These are phyloP conservation scores for Phyllostomus discolor DNA, from an alignment of 2,113 vertebrate species.

Conservation along the genomic window DNA sequence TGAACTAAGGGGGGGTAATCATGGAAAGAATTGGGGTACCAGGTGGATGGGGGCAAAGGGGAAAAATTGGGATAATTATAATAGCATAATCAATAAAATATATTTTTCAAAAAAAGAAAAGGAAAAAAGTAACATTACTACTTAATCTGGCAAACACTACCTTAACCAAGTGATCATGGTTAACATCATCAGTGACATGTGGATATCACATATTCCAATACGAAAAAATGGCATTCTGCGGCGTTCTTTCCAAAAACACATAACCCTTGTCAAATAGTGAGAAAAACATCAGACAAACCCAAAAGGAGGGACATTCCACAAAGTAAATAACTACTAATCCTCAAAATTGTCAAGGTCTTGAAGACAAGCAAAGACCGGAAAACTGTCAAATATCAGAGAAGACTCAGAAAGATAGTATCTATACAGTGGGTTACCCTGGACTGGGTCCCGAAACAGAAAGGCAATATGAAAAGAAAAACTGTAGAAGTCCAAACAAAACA, in stretches of 20 bases:
- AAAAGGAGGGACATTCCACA: neutral
- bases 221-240: neutral
- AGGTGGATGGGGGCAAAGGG: too few species aligned
- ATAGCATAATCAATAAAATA: too few species aligned
- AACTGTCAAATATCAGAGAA: neutral
- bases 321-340: neutral
- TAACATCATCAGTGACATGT: too few species aligned
- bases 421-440: neutral
- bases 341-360: neutral
- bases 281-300: neutral
- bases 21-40: too few species aligned
- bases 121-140: neutral
- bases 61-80: too few species aligned
- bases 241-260: constrained; percentile 25
- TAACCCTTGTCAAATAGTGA: neutral
- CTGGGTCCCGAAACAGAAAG: neutral
- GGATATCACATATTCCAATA: neutral
- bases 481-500: neutral
- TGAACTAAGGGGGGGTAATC: too few species aligned
- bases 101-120: too few species aligned
- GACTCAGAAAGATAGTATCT: neutral
- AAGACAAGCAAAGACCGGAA: neutral
- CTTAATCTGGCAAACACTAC: neutral
- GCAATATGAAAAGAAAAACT: neutral
- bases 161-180: too few species aligned